These are phyloP conservation scores for Antitype chi DNA, from an alignment of 2,888 invertebrate species.

Conservation along the genomic window DNA sequence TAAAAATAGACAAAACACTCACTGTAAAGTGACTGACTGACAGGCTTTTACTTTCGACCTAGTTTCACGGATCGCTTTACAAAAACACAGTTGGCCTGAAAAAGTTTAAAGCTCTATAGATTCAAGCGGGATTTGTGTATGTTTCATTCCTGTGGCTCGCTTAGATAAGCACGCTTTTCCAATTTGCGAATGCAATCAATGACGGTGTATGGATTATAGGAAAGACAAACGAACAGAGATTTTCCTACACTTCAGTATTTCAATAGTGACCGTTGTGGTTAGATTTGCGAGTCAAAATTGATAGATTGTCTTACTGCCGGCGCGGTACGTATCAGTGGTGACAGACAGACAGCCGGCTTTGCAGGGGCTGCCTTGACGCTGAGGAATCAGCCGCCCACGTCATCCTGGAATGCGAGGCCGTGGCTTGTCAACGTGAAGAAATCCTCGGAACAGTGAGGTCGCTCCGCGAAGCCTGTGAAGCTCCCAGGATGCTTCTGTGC, in stretches of 20 bases:
- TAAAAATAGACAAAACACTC: conserved; percentile 10
- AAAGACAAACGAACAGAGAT: not conserved
- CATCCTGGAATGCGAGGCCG: too few species aligned
- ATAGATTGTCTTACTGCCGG: not conserved
- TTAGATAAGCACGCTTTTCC: not conserved
- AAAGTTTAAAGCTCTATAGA: not conserved
- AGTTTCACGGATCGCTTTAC: conserved; percentile 15
- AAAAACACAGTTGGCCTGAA: conserved; percentile 6
- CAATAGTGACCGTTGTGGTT: not conserved
- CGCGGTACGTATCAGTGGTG: too few species aligned
- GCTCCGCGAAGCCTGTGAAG: too few species aligned
- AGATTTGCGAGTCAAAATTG: not conserved
- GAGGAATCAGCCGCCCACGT: too few species aligned
- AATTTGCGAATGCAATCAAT: not conserved
- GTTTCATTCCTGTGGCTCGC: not conserved
- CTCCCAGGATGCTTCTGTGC: too few species aligned
- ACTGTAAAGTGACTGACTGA: conserved; percentile 13
- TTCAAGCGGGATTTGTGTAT: not conserved
- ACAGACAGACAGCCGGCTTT: too few species aligned
- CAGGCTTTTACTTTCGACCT: conserved; percentile 37
- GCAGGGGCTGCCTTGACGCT: too few species aligned
- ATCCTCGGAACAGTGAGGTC: too few species aligned
- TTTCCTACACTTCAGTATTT: not conserved
- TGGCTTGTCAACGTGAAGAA: too few species aligned
- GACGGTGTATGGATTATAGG: not conserved